These are phyloP conservation scores for Peromyscus maniculatus DNA, from an alignment of 2,113 vertebrate genomes.

Conservation along the genomic window DNA sequence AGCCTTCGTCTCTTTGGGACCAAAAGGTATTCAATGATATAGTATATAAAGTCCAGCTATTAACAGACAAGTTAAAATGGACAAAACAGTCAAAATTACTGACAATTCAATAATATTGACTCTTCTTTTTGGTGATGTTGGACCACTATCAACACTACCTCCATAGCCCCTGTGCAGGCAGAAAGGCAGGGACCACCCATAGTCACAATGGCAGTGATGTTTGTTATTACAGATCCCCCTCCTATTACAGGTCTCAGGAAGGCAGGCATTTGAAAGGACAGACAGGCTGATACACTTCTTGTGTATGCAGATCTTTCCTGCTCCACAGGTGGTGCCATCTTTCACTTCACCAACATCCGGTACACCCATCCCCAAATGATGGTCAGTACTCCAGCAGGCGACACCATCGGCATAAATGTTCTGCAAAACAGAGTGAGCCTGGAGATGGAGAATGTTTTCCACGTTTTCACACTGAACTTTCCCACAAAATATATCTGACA, in stretches of 20 bases:
- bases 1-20: not conserved
- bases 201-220: slow-evolving; percentile 92
- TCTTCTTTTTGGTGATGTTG: slow-evolving; percentile 77
- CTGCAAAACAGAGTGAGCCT: not conserved
- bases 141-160: slow-evolving; percentile 93
- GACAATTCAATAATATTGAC: not conserved
- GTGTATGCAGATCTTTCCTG: slow-evolving; percentile 68
- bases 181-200: slow-evolving; percentile 89
- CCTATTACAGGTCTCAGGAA: slow-evolving; percentile 70
- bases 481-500: slow-evolving; percentile 70
- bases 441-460: not conserved
- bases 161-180: slow-evolving; percentile 90
- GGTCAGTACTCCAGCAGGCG: not conserved
- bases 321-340: slow-evolving; percentile 72
- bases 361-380: not conserved
- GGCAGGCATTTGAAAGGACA: slow-evolving; percentile 50
- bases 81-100: not conserved
- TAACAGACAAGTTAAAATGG: slow-evolving; percentile 17
- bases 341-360: slow-evolving; percentile 45
- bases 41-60: not conserved
- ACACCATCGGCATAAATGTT: not conserved
- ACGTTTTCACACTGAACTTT: slow-evolving; percentile 79
- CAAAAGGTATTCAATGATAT: not conserved
- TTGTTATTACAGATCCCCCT: slow-evolving; percentile 92
- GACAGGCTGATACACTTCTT: slow-evolving; percentile 65